Base-by-base conservation (phyloP, 2,888 invertebrate species). In the Cephalotes varians region DNA sequence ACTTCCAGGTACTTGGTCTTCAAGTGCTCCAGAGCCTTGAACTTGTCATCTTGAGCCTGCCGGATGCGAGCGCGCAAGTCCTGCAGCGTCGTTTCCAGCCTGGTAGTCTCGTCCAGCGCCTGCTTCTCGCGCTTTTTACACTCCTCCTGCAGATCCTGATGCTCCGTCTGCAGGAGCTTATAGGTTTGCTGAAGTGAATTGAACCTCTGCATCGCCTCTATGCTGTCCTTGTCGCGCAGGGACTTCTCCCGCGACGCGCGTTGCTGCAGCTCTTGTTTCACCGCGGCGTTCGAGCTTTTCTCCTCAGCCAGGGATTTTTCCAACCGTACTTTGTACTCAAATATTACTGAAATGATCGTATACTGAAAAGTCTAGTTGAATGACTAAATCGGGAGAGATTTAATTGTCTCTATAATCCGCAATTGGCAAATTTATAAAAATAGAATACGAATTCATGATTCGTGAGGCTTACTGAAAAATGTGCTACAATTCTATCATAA, bases 251-350 rank as follows among this genome's bases (percentile, higher is more conserved):
- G 88, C 1, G 92, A 90, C 1, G 94, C 94, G 5, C 93, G 92
- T 64, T 94, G 93, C 81, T 94, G 93, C 7, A 94, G 88, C 82
- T 94, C 94, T 79, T 94, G 93, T 71, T 93, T 94, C 6, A 91
- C 91, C 1, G 92, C 93, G 0, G 91, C 91, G 56, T 94, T 94
- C 7, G 94, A 92, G 44, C 92, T 94, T 74, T 94, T 94, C 85
- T 94, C 94, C 82, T 94, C 94, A 21, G 93, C 92, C 65, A 94
- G 83, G 1, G 93, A 93, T 69, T 94, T 94, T 69, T 94, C 94
- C 80, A 94, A 44, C 0, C 93, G 92, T 5, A 93, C 90, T 87
- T 94, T 94, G 90, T 94, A 94, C 84, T 94, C 94, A 82, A 93
- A 94, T 76, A 94, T 93, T 51, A 94, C 94, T 94, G 88, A 0